Evolutionary conservation across 2,113 vertebrate species (phyloP).

Genomic region (Syrmaticus mikado): DNA sequence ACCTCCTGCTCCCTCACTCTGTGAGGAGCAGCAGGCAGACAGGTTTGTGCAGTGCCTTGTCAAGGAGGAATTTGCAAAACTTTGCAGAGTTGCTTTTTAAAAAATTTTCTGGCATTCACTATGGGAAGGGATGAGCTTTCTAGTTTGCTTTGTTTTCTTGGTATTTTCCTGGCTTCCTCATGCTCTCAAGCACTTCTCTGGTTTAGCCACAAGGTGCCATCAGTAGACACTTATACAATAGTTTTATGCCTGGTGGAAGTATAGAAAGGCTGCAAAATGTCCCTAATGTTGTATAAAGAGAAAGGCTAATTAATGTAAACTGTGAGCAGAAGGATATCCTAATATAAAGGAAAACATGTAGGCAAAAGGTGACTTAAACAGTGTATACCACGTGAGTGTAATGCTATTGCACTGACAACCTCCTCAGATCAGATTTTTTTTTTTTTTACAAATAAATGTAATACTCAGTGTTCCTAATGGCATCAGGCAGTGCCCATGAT

Average conservation of each 20-base stretch:
- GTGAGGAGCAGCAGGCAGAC: background rate
- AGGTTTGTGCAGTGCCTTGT: background rate
- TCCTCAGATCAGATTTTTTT: background rate
- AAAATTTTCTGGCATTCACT: background rate
- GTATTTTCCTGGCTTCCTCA: background rate
- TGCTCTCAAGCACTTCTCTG: conserved; percentile 53
- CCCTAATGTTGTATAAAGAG: background rate
- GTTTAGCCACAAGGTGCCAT: conserved; percentile 75
- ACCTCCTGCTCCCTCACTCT: background rate
- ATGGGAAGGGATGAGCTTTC: background rate
- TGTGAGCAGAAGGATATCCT: background rate
- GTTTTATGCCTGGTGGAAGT: rapidly evolving
- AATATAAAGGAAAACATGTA: background rate
- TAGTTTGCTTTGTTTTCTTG: background rate
- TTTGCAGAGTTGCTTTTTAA: background rate
- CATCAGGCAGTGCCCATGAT: rapidly evolving
- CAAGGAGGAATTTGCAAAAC: background rate
- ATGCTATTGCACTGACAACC: background rate
- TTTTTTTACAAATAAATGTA: background rate
- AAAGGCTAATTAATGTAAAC: background rate
- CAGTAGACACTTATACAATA: conserved; percentile 38
- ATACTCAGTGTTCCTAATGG: background rate
- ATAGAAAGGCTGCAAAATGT: background rate
- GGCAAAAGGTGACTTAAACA: background rate
- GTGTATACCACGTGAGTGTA: background rate